phyloP scores from a whole-genome alignment of 2,113 vertebrate genomes.

The Caranx melampygus region DNA sequence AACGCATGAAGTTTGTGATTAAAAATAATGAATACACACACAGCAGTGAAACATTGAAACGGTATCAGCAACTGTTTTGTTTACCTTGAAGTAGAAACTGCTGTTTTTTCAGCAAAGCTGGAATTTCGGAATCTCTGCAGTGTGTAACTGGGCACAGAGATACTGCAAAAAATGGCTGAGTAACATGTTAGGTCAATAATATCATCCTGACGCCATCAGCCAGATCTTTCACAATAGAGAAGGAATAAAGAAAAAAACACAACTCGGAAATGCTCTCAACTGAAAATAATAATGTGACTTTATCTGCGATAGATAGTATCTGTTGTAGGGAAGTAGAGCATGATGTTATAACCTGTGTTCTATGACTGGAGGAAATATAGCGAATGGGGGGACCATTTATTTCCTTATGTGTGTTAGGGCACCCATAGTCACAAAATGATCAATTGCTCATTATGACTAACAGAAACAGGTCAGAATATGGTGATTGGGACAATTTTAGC shows the following conservation, averaged over 20 bases:
- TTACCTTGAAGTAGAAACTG: constrained; percentile 7
- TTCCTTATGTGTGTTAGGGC: constrained; percentile 50
- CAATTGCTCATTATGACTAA: constrained; percentile 75
- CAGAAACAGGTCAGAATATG: constrained; percentile 64
- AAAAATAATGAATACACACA: not conserved
- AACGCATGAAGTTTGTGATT: not conserved
- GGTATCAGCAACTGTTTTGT: constrained; percentile 1
- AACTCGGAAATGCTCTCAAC: constrained; percentile 42
- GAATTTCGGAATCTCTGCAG: constrained; percentile 14
- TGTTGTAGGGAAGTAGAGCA: constrained; percentile 64
- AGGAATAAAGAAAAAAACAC: constrained; percentile 4
- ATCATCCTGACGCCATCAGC: constrained; percentile 13
- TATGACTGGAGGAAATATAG: constrained; percentile 64
- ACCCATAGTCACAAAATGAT: constrained; percentile 65
- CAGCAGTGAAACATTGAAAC: constrained; percentile 2
- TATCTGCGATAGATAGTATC: constrained; percentile 72
- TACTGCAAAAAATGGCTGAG: constrained; percentile 33
- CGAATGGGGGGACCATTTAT: constrained; percentile 63
- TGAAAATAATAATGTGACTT: constrained; percentile 68
- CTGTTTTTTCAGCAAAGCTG: not conserved
- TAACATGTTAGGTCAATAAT: constrained; percentile 42
- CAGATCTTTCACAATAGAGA: constrained; percentile 44
- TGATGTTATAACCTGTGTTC: constrained; percentile 68
- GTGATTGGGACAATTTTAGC: constrained; percentile 60
- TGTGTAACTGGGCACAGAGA: constrained; percentile 1